Conservation (phyloP, 2,888 invertebrate genomes). For the Aporophyla lueneburgensis region DNA sequence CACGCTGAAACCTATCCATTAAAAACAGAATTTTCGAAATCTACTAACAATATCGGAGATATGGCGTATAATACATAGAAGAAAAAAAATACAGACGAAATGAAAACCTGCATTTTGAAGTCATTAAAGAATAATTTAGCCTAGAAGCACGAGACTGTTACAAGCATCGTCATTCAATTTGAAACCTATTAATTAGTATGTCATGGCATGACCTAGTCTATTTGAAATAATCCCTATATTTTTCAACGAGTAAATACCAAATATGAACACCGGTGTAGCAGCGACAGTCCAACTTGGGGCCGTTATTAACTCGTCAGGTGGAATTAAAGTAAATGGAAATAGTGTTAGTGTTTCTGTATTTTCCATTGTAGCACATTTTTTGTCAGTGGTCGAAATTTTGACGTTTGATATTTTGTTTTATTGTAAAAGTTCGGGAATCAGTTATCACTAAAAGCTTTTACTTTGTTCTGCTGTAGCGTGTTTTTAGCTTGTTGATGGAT, state of each 20-base stretch:
- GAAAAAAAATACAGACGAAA: too few relatives aligned
- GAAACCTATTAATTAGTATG: background rate
- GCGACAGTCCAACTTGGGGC: background rate
- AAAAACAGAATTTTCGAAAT: too few relatives aligned
- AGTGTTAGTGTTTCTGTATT: background rate
- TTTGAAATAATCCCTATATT: background rate
- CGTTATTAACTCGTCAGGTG: background rate
- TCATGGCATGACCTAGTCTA: background rate
- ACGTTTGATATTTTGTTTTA: background rate
- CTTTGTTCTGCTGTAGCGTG: background rate
- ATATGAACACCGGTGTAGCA: background rate
- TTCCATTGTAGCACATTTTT: background rate
- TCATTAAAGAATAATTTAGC: background rate
- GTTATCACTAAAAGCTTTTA: background rate
- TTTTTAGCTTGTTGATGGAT: background rate
- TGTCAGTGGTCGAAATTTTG: background rate
- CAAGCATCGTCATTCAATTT: background rate
- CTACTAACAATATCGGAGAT: too few relatives aligned
- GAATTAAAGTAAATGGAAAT: background rate
- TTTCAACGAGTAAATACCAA: background rate
- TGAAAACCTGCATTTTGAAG: too few relatives aligned
- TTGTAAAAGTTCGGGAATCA: background rate
- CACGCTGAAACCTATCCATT: too few relatives aligned
- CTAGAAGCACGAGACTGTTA: background rate
- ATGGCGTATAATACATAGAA: too few relatives aligned